Percentiles rank a stretch among this genome's conserved stretches.
Conservation (phyloP, 1,140 invertebrate genomes). For the Galleria mellonella region DNA sequence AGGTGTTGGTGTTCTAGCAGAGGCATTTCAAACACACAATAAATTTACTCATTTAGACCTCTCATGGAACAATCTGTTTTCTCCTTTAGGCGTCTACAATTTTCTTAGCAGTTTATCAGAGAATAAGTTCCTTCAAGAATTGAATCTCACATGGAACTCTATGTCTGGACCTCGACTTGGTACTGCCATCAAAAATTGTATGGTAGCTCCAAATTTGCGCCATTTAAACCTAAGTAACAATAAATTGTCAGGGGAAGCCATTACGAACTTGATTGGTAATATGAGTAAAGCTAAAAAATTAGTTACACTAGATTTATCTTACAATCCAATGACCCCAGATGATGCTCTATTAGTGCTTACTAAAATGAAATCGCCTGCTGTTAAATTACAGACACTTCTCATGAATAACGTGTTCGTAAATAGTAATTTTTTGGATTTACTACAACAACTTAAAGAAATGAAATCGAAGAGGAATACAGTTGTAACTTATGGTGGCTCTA, state of each 20-base stretch:
- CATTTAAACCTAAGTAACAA: constrained; percentile 38
- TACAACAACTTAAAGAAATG: constrained; percentile 22
- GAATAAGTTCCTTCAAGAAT: constrained; percentile 26
- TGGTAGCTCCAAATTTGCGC: constrained; percentile 20
- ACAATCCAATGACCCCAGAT: constrained; percentile 54
- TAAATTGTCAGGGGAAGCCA: constrained; percentile 24
- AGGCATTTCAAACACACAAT: constrained; percentile 45
- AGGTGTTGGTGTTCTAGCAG: constrained; percentile 32
- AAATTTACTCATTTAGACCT: constrained; percentile 54
- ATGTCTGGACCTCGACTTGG: constrained; percentile 22
- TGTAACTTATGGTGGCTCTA: constrained; percentile 36
- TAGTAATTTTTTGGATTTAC: constrained; percentile 24
- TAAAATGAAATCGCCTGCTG: constrained; percentile 26
- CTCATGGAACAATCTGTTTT: constrained; percentile 59
- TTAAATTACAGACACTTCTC: constrained; percentile 36
- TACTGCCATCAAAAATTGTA: constrained; percentile 20
- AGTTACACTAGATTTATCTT: constrained; percentile 53
- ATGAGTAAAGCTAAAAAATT: constrained; percentile 45
- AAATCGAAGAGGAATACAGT: constrained; percentile 27
- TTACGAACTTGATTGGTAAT: constrained; percentile 19
- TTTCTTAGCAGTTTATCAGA: constrained; percentile 19
- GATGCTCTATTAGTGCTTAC: constrained; percentile 43
- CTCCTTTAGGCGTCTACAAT: constrained; percentile 19
- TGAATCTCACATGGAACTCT: constrained; percentile 38
- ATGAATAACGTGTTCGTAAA: constrained; percentile 43